Evolutionary conservation across 2,888 invertebrate species (phyloP), one percentile per base, ranked within the genome.

Genomic region (Mythimna impura): DNA sequence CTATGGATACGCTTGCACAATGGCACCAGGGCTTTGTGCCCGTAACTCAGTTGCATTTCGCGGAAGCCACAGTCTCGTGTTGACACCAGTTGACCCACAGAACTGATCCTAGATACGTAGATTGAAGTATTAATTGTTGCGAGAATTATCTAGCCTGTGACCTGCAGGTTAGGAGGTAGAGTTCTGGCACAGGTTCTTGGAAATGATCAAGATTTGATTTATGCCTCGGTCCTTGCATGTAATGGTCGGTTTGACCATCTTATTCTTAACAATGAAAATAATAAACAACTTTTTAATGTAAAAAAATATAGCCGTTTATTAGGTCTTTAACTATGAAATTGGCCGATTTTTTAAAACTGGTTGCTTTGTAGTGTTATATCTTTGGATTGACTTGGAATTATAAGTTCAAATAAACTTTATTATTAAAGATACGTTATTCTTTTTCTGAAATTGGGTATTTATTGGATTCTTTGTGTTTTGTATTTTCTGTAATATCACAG

Each of bases 31-130:
- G 54, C 60, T 82, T 82, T 75, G 63, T 64, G 60, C 20, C 36
- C 3, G 58, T 66, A 17, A 57, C 61, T 60, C 47, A 30, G 17
- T n/a, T 72, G 62, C 68, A 70, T 71, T 88, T 89, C 85, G 70
- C 79, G 74, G 88, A 88, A 88, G 64, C 40, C 34, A 60, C 67
- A 87, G 88, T 86, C 88, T 88, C 88, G 85, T 82, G 86, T 86
- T 90, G 91, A 88, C 89, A 89, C 88, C 86, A 87, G 89, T 89
- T 88, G 89, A 89, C 90, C 88, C 82, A 80, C 77, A 86, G 86
- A 85, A 66, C 75, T 71, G 81, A 87, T 83, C 76, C 9, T 66
- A 81, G 87, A 82, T 85, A 84, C 34, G 25, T 72, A 66, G 64
- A 84, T 81, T 85, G 43, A 60, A 60, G 70, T 65, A 70, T 74